A percentile compares a stretch with the other conserved stretches of the same genome.
Evolutionary conservation across 2,113 vertebrate genomes (phyloP).

Genomic region (Vulpes ferrilata): DNA sequence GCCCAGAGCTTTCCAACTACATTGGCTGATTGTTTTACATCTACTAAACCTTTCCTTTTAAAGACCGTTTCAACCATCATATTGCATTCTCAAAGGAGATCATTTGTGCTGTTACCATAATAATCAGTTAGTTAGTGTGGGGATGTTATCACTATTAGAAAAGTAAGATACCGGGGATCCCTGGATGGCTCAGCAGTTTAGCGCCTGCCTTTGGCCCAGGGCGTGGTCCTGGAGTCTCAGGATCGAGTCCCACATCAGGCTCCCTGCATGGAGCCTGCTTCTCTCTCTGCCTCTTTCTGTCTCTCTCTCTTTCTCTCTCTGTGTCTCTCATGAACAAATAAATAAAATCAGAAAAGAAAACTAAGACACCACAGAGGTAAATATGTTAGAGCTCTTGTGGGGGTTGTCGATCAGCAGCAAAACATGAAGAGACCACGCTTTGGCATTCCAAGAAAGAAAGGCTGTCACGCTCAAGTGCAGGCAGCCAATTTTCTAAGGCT

Average conservation of each 20-base stretch:
- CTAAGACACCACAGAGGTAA: constrained; percentile 15
- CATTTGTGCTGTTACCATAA: background rate
- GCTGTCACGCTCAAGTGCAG: background rate
- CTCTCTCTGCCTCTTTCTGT: no score
- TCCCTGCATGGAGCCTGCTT: no score
- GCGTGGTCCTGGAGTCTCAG: no score
- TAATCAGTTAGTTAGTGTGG: background rate
- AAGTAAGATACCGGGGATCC: background rate
- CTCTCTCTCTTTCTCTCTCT: no score
- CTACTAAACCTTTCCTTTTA: background rate
- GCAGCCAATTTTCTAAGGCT: background rate
- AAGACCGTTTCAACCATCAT: background rate
- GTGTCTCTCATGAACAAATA: no score
- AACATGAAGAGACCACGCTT: background rate
- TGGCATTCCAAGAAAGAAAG: background rate
- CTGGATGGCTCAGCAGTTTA: no score
- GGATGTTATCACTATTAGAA: background rate
- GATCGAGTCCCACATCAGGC: no score
- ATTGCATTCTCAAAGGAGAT: background rate
- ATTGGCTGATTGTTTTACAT: background rate
- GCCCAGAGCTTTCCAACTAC: background rate
- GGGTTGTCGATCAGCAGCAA: background rate
- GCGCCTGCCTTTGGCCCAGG: no score
- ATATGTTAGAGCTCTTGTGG: background rate
- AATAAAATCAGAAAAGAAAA: background rate